These are phyloP conservation scores for Chrysogorgia sp. DNA, from an alignment of 92 coral and sea anemone species.

Conservation along the genomic window DNA sequence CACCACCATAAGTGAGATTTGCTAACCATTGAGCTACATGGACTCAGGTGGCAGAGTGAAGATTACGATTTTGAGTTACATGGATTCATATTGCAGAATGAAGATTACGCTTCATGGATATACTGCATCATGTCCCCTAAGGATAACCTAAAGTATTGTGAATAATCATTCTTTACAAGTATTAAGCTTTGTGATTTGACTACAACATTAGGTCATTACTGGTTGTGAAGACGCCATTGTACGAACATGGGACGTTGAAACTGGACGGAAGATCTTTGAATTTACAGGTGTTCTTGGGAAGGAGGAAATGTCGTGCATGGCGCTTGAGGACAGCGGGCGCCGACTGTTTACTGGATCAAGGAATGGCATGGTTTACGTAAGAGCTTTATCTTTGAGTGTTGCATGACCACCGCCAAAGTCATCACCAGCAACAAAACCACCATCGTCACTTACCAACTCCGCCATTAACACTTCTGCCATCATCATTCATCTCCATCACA, in stretches of 20 bases:
- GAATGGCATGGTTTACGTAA: slow-evolving; percentile 83
- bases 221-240: slow-evolving; percentile 88
- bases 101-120: too few relatives aligned
- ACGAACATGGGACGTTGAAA: slow-evolving; percentile 77
- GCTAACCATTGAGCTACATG: too few relatives aligned
- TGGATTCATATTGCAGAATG: too few relatives aligned
- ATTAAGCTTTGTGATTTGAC: background rate
- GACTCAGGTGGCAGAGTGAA: too few relatives aligned
- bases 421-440: background rate
- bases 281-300: slow-evolving; percentile 79
- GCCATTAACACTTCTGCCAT: too few relatives aligned
- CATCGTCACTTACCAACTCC: too few relatives aligned
- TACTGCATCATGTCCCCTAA: background rate
- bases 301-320: slow-evolving; percentile 92
- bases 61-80: too few relatives aligned
- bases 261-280: slow-evolving; percentile 75
- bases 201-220: slow-evolving; percentile 72
- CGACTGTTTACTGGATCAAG: slow-evolving; percentile 87
- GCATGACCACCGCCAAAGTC: background rate
- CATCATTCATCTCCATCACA: too few relatives aligned
- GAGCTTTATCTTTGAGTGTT: too few relatives aligned
- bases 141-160: background rate
- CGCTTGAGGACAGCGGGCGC: slow-evolving; percentile 75
- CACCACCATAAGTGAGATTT: too few relatives aligned
- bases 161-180: background rate